Percentiles rank a stretch among this genome's conserved stretches.
Conservation (phyloP, 2,113 vertebrate genomes). For the Phyllopteryx taeniolatus region DNA sequence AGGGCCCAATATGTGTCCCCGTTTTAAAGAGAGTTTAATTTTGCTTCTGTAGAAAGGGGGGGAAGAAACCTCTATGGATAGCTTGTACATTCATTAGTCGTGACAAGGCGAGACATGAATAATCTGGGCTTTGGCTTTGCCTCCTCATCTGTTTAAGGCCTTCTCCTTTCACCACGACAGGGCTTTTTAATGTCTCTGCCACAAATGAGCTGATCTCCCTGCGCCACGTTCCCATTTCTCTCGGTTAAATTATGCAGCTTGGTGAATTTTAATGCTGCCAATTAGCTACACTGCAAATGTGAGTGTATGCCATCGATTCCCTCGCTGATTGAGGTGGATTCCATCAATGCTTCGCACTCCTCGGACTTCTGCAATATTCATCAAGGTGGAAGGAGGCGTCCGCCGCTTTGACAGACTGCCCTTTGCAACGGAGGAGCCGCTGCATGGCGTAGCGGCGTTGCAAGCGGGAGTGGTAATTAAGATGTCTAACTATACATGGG, state of each 20-base stretch:
- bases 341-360: conserved; percentile 41
- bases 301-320: conserved; percentile 62
- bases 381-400: conserved; percentile 60
- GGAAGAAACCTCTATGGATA: neutral
- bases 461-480: conserved; percentile 64
- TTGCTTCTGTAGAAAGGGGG: conserved; percentile 4
- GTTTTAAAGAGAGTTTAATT: conserved; percentile 16
- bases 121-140: conserved; percentile 35
- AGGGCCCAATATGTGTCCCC: conserved; percentile 6
- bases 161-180: conserved; percentile 43
- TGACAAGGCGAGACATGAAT: conserved; percentile 37
- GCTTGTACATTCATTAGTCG: conserved; percentile 15
- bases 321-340: conserved; percentile 60
- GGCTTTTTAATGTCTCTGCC: conserved; percentile 28
- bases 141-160: conserved; percentile 28
- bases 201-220: conserved; percentile 46
- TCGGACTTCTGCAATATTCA: conserved; percentile 65
- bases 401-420: conserved; percentile 42
- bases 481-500: conserved; percentile 73
- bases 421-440: conserved; percentile 32
- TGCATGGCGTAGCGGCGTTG: conserved; percentile 24
- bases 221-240: conserved; percentile 22
- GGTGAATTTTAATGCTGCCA: conserved; percentile 62
- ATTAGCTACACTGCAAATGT: conserved; percentile 62
- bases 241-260: conserved; percentile 51